Base-by-base conservation (phyloP, 1,140 invertebrate species). In the Eumeta japonica region DNA sequence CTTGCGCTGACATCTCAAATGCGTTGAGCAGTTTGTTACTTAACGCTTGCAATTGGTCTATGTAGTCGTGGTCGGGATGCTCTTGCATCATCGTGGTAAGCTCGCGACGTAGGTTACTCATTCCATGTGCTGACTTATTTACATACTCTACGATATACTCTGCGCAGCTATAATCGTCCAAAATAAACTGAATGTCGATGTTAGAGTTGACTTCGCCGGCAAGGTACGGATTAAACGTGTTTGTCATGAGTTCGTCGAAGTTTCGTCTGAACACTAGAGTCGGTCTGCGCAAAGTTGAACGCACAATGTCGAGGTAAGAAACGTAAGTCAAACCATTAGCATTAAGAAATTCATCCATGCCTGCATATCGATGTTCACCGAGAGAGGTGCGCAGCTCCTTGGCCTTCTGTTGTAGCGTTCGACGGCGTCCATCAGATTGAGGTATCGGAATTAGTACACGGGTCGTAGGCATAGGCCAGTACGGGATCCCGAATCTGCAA, bases 1-100 rank as follows among this genome's bases (percentile, higher is more conserved):
- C 68, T 54, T 71, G 68, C 2, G 55, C 50, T 38, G 58, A 49
- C 44, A 70, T 70, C 34, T 73, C 68, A 34, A 64, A 52, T 43
- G 46, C 43, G 12, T 70, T 68, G 14, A 73, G 45, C 10, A 71
- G 38, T 46, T 72, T 59, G 14, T 57, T 20, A 45, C 58, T 60
- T 14, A 72, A 48, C 4, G 46, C 44, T 55, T 58, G 57, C 34
- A 58, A 52, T 40, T 51, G 50, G 15, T 28, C 46, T 14, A 43
- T 50, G 29, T 48, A 43, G 35, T 56, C 51, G 17, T 3, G 43
- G 1, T 63, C 54, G 10, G 58, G 58, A 57, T 60, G 46, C 33
- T 60, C 48, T 51, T 59, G 9, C 47, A 58, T 55, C 45, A 62
- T 53, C 37, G 5, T 55, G 10, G 39, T 54, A n/a, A 67, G 35